phyloP scores from a whole-genome alignment of 2,797 vertebrate species.

The Loriculus beryllinus region DNA sequence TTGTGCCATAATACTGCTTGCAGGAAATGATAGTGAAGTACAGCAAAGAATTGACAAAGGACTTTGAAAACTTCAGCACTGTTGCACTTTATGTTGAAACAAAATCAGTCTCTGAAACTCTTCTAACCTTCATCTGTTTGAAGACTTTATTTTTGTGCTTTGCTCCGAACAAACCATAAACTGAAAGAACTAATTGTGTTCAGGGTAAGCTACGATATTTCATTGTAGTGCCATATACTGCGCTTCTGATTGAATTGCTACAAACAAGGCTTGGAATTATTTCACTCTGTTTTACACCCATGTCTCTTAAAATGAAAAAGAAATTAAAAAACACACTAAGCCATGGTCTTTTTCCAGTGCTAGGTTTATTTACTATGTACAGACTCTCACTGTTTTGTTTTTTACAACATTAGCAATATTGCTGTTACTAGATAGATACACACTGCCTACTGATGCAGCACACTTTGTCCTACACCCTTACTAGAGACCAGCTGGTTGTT shows the following conservation, averaged over 20 bases:
- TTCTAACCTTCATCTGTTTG: conserved; percentile 76
- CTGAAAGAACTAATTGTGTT: conserved; percentile 79
- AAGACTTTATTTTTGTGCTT: conserved; percentile 76
- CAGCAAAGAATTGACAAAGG: conserved; percentile 75
- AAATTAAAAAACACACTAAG: conserved; percentile 67
- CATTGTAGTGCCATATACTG: conserved; percentile 87
- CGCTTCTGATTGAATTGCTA: conserved; percentile 73
- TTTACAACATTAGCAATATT: conserved; percentile 80
- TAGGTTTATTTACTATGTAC: conserved; percentile 70
- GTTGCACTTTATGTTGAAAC: conserved; percentile 97
- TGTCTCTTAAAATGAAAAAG: conserved; percentile 72
- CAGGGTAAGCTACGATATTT: conserved; percentile 82
- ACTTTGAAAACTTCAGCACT: conserved; percentile 93
- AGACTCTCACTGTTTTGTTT: conserved; percentile 72
- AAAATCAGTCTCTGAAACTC: conserved; percentile 79
- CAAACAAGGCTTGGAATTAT: conserved; percentile 75
- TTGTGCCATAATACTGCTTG: conserved; percentile 69
- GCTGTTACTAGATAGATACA: conserved; percentile 72
- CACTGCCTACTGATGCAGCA: conserved; percentile 81
- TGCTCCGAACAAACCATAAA: conserved; percentile 73
- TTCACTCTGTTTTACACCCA: conserved; percentile 67
- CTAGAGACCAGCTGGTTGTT: conserved; percentile 71
- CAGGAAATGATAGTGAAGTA: conserved; percentile 69
- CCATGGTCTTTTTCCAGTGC: conserved; percentile 73
- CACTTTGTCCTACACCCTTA: conserved; percentile 61